Evolutionary conservation across 1,140 invertebrate genomes (phyloP).

Genomic region (Hyphantria cunea): DNA sequence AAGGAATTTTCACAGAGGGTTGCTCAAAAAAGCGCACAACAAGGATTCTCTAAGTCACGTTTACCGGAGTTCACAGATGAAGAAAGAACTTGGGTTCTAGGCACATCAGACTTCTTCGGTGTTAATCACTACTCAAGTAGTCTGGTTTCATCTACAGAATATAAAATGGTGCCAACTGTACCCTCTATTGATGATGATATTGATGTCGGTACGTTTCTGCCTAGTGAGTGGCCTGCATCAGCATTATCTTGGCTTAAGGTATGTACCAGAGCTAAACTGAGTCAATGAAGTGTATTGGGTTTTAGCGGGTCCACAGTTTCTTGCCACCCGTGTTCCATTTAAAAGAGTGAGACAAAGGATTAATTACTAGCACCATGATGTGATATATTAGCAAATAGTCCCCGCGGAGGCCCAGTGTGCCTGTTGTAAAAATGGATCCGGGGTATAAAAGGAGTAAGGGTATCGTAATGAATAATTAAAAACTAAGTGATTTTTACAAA

Average conservation of each 20-base stretch:
- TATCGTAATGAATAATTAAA: too few species aligned
- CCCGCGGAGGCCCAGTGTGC: too few species aligned
- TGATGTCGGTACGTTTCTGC: slow-evolving; percentile 10
- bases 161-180: slow-evolving; percentile 30
- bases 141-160: slow-evolving; percentile 41
- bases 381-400: too few species aligned
- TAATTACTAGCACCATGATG: too few species aligned
- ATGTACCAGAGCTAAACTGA: background rate
- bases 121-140: slow-evolving; percentile 83
- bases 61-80: slow-evolving; percentile 79
- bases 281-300: too few species aligned
- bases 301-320: too few species aligned
- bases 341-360: too few species aligned
- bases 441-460: too few species aligned
- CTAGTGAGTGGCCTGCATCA: slow-evolving; percentile 34
- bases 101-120: slow-evolving; percentile 85
- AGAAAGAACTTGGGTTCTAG: slow-evolving; percentile 81
- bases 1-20: slow-evolving; percentile 79
- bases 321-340: too few species aligned
- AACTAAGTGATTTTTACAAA: too few species aligned
- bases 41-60: slow-evolving; percentile 75
- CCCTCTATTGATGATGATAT: slow-evolving; percentile 50
- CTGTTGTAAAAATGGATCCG: too few species aligned
- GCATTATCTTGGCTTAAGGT: slow-evolving; percentile 41
- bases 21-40: slow-evolving; percentile 74